These are phyloP conservation scores for Tanytarsus gracilentus DNA, from an alignment of 2,888 invertebrate species.

Conservation along the genomic window DNA sequence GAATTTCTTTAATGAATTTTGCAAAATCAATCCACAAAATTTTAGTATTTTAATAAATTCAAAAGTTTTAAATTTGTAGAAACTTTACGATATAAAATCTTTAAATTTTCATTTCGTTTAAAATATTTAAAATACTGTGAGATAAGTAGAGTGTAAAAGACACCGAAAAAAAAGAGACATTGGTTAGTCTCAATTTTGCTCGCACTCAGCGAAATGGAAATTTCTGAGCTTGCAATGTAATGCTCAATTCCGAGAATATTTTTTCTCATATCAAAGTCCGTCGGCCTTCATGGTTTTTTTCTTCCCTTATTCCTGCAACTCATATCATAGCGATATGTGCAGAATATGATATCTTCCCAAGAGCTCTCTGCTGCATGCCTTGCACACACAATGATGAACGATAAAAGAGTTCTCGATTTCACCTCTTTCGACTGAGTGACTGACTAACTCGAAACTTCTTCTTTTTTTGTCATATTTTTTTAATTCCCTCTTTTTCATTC, in stretches of 20 bases:
- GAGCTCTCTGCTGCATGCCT: too few species aligned
- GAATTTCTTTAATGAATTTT: too few species aligned
- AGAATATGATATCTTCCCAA: slow-evolving; percentile 17
- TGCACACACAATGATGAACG: too few species aligned
- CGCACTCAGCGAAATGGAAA: slow-evolving; percentile 20
- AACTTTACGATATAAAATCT: too few species aligned
- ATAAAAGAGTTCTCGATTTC: too few species aligned
- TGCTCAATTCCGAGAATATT: slow-evolving; percentile 13
- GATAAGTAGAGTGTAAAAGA: neutral
- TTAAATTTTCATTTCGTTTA: too few species aligned
- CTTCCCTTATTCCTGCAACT: neutral
- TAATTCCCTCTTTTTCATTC: slow-evolving; percentile 1
- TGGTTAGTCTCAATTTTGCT: neutral
- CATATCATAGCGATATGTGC: too few species aligned
- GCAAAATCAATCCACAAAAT: too few species aligned
- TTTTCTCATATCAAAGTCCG: slow-evolving; percentile 22
- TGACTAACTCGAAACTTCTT: too few species aligned
- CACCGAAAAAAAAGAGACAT: neutral
- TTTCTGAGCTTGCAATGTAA: slow-evolving; percentile 5
- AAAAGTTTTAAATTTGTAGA: too few species aligned
- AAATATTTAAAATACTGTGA: neutral
- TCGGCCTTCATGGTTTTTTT: slow-evolving; percentile 23
- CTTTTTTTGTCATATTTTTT: neutral
- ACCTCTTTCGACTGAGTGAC: too few species aligned
- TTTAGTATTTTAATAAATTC: too few species aligned